Conservation (phyloP, 35 echinoderm and acorn worm species). For the Ophiothrix spiculata region DNA sequence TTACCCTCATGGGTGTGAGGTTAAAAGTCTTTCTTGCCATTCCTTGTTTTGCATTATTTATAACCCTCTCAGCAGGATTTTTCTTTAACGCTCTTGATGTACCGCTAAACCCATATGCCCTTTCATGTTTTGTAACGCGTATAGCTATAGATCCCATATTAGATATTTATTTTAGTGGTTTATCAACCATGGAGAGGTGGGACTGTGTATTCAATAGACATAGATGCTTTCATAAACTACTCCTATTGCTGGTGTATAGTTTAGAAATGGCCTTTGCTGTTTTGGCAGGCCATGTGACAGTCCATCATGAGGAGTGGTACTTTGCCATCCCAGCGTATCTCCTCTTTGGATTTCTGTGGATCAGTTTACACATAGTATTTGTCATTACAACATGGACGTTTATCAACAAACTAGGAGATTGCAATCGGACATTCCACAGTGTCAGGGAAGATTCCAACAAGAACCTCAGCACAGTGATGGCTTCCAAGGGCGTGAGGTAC, state of each 20-base stretch:
- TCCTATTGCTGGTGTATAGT: conserved; percentile 50
- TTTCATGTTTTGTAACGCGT: conserved; percentile 68
- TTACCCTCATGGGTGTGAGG: conserved; percentile 66
- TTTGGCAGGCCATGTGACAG: conserved; percentile 61
- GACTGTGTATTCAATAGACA: conserved; percentile 56
- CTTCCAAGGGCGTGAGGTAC: conserved; percentile 80
- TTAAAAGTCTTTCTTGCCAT: conserved; percentile 58
- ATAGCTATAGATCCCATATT: conserved; percentile 56
- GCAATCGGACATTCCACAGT: conserved; percentile 53
- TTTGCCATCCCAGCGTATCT: conserved; percentile 81
- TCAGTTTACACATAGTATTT: conserved; percentile 74
- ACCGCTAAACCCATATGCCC: conserved; percentile 57
- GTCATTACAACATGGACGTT: conserved; percentile 81
- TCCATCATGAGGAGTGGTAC: conserved; percentile 95
- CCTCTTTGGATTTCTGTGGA: conserved; percentile 89
- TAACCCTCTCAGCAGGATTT: conserved; percentile 42
- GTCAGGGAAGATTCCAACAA: conserved; percentile 47
- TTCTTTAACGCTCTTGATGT: conserved; percentile 62
- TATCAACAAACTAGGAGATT: conserved; percentile 73
- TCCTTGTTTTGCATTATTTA: conserved; percentile 51
- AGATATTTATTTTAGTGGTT: conserved; percentile 71
- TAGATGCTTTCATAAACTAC: conserved; percentile 40
- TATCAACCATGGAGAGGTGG: conserved; percentile 84
- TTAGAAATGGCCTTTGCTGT: conserved; percentile 70
- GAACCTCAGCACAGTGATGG: conserved; percentile 77